phyloP scores from a whole-genome alignment of 2,113 vertebrate species.

The Mixornis gularis region DNA sequence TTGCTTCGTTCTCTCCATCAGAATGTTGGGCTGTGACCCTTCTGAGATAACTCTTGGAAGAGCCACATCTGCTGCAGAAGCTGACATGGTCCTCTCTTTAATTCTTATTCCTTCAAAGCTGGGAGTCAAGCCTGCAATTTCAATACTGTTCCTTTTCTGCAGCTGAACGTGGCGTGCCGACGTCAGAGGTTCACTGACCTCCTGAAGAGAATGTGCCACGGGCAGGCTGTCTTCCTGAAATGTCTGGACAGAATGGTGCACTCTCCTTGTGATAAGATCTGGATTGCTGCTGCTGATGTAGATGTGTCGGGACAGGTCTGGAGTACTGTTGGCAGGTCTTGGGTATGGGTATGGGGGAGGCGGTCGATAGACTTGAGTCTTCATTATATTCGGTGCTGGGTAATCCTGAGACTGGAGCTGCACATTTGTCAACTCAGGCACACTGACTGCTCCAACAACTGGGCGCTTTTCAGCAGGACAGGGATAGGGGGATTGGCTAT shows the following conservation, averaged over 20 bases:
- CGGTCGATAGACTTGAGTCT: conserved; percentile 90
- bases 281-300: conserved; percentile 95
- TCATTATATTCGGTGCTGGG: conserved; percentile 90
- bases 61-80: conserved; percentile 78
- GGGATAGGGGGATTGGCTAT: conserved; percentile 86
- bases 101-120: conserved; percentile 86
- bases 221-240: conserved; percentile 97
- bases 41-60: conserved; percentile 61
- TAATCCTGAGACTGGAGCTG: conserved; percentile 95
- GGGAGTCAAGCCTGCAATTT: conserved; percentile 85
- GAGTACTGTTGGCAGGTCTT: conserved; percentile 93
- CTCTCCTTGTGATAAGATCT: conserved; percentile 88
- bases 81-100: conserved; percentile 84
- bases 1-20: conserved; percentile 76
- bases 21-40: conserved; percentile 79
- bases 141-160: conserved; percentile 92
- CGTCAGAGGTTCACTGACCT: conserved; percentile 90
- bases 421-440: conserved; percentile 92
- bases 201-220: conserved; percentile 94
- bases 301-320: conserved; percentile 90
- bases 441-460: conserved; percentile 91
- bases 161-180: conserved; percentile 73
- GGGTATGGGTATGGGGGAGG: conserved; percentile 91
- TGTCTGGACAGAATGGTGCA: conserved; percentile 96
- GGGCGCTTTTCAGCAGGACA: conserved; percentile 84